Conservation (phyloP, 2,888 invertebrate genomes). For the Himalopsyche japonica region DNA sequence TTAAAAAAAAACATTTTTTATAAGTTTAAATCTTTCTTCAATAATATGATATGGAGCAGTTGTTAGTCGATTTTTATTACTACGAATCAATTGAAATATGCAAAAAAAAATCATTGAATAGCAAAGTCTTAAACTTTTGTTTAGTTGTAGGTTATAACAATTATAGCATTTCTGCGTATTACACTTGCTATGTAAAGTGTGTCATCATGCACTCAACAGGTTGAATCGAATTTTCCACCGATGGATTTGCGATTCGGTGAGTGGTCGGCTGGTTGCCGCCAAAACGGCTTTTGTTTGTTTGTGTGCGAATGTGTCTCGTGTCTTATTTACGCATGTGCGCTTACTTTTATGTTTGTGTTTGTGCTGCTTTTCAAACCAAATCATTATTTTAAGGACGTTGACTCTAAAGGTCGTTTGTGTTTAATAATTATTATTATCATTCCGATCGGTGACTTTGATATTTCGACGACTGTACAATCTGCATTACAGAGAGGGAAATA, state of each 20-base stretch:
- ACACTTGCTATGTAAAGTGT: too few species aligned
- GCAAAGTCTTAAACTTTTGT: too few species aligned
- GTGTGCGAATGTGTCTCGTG: not conserved
- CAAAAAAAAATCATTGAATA: too few species aligned
- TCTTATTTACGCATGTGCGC: not conserved
- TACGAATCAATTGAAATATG: too few species aligned
- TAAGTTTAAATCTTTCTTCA: too few species aligned
- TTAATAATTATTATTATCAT: not conserved
- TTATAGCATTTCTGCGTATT: too few species aligned
- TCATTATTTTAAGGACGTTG: slow-evolving; percentile 21
- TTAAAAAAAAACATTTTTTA: too few species aligned
- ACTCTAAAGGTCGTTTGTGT: slow-evolving; percentile 17
- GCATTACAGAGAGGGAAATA: not conserved
- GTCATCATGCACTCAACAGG: not conserved
- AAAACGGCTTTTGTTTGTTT: not conserved
- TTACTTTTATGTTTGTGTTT: slow-evolving; percentile 4
- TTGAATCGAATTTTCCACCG: not conserved
- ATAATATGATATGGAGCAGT: too few species aligned
- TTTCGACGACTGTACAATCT: not conserved
- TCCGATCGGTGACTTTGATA: not conserved
- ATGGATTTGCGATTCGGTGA: not conserved
- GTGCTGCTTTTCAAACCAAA: not conserved
- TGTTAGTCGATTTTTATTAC: too few species aligned
- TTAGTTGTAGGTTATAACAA: too few species aligned
- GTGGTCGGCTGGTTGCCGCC: not conserved